These are phyloP conservation scores for Neoarius graeffei DNA, from an alignment of 2,113 vertebrate genomes.

Conservation along the genomic window DNA sequence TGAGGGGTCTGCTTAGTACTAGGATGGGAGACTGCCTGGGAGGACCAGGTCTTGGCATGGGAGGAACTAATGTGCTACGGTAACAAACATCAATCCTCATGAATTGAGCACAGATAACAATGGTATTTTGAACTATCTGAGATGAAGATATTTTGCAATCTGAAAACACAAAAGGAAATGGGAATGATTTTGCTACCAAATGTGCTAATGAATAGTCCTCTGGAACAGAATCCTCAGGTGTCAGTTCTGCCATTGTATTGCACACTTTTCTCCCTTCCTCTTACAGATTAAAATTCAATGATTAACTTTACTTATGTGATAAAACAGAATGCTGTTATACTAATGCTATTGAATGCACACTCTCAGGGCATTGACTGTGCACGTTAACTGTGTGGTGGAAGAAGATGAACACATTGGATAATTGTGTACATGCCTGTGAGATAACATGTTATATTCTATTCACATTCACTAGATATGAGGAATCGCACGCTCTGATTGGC, in stretches of 20 bases:
- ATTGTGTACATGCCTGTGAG: not conserved
- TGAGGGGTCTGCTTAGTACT: too few relatives aligned
- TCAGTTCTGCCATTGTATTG: conserved; percentile 16
- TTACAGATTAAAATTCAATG: not conserved
- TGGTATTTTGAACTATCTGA: not conserved
- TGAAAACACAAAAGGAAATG: not conserved
- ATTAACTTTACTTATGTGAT: not conserved
- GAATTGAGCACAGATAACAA: not conserved
- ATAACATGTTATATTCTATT: not conserved
- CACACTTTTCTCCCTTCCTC: not conserved
- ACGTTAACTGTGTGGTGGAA: not conserved
- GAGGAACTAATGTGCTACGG: not conserved
- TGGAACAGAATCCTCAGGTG: not conserved
- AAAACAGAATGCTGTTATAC: not conserved
- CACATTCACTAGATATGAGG: too few relatives aligned
- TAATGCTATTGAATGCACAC: not conserved
- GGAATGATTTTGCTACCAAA: not conserved
- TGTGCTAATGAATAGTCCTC: not conserved
- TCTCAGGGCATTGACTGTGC: conserved; percentile 9
- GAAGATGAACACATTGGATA: not conserved
- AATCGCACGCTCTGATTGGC: too few relatives aligned
- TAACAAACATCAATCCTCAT: not conserved
- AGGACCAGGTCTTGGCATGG: too few relatives aligned
- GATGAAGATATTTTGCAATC: not conserved
- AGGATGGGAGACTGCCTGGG: too few relatives aligned